A percentile compares a stretch with the other conserved stretches of the same genome.
Conservation (phyloP, 2,888 invertebrate species). For the Parnassius apollo region DNA sequence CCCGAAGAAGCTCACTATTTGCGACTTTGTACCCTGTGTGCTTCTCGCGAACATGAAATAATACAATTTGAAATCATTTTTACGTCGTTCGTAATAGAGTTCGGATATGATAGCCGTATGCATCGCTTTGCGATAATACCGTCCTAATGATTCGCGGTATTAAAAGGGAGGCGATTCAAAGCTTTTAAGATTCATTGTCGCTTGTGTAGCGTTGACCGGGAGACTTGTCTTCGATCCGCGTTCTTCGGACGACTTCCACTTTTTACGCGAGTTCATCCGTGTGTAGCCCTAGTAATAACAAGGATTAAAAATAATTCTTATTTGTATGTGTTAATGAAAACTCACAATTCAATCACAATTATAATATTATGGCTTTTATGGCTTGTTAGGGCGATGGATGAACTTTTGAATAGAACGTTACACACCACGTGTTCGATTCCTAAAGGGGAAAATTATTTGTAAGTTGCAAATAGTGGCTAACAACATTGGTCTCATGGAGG, state of each 20-base stretch:
- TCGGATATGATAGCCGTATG: conserved; percentile 47
- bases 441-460: too few species aligned
- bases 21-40: conserved; percentile 50
- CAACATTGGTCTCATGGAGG: too few species aligned
- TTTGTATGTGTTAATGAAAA: conserved; percentile 16
- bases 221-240: conserved; percentile 64
- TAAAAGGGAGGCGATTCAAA: conserved; percentile 51
- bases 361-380: too few species aligned
- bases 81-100: conserved; percentile 55
- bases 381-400: too few species aligned
- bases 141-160: conserved; percentile 52
- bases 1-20: conserved; percentile 49
- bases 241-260: conserved; percentile 72
- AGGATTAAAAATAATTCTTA: conserved; percentile 56
- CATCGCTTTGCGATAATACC: conserved; percentile 53
- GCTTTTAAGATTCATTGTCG: conserved; percentile 56
- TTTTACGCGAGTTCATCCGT: conserved; percentile 71
- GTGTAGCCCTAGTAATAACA: conserved; percentile 64
- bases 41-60: conserved; percentile 30
- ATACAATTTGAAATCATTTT: conserved; percentile 55
- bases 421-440: too few species aligned
- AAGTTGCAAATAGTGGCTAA: too few species aligned
- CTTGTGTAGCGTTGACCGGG: conserved; percentile 42
- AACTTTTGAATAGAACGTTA: too few species aligned
- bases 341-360: too few species aligned